Evolutionary conservation across 1,140 invertebrate species (phyloP).

Genomic region (Drosophila nigrodunni): DNA sequence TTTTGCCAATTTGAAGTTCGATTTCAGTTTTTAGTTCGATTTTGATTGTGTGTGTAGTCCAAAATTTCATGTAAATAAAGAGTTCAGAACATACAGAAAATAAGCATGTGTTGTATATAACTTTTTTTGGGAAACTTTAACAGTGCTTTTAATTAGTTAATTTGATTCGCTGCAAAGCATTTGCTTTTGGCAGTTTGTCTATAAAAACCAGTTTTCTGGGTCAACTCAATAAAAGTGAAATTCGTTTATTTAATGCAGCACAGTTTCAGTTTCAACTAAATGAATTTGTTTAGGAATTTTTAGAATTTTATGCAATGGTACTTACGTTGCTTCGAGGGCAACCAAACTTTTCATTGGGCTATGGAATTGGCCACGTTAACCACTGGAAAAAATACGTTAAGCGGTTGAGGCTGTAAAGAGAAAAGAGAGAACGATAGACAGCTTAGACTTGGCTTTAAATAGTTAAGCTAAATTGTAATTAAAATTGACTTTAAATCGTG

Average conservation of each 20-base stretch:
- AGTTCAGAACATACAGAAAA: slow-evolving; percentile 30
- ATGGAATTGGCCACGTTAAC: slow-evolving; percentile 53
- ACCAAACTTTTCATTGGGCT: slow-evolving; percentile 75
- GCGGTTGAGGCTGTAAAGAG: slow-evolving; percentile 12
- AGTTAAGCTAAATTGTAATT: slow-evolving; percentile 55
- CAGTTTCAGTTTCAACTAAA: slow-evolving; percentile 10
- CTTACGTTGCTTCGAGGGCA: slow-evolving; percentile 66
- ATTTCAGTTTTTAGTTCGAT: slow-evolving; percentile 32
- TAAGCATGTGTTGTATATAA: slow-evolving; percentile 32
- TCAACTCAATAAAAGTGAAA: slow-evolving; percentile 36
- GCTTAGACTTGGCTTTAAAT: background rate
- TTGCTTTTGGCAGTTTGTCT: slow-evolving; percentile 21
- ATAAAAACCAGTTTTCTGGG: slow-evolving; percentile 23
- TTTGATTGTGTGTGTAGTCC: slow-evolving; percentile 54
- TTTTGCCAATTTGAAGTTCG: slow-evolving; percentile 58
- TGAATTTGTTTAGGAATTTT: slow-evolving; percentile 9
- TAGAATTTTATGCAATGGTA: slow-evolving; percentile 18
- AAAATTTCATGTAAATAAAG: slow-evolving; percentile 72
- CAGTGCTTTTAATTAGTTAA: slow-evolving; percentile 31
- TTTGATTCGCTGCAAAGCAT: slow-evolving; percentile 17
- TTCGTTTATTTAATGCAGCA: slow-evolving; percentile 2
- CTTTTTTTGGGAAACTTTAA: slow-evolving; percentile 18
- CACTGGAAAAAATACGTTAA: background rate
- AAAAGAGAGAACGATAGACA: background rate
- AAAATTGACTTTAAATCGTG: slow-evolving; percentile 55